A percentile compares a stretch with the other conserved stretches of the same genome.
phyloP scores from a whole-genome alignment of 2,113 vertebrate species.

The Lasiurus borealis region DNA sequence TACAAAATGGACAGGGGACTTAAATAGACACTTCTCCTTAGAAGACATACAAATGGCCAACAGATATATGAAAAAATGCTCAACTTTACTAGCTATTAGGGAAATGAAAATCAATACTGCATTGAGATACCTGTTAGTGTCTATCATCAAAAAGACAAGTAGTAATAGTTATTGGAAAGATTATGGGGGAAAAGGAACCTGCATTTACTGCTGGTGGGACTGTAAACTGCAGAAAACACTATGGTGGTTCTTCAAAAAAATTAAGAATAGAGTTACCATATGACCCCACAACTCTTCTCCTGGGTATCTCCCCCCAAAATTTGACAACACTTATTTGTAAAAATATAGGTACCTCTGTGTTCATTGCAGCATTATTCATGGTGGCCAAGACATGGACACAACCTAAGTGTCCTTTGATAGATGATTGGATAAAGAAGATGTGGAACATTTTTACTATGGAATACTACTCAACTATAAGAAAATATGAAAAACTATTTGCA shows the following conservation, averaged over 20 bases:
- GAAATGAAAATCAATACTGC: not conserved
- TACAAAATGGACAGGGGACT: not conserved
- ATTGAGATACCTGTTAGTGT: not conserved
- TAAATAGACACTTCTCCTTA: not conserved
- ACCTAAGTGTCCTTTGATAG: not conserved
- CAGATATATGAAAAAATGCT: not conserved
- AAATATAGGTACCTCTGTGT: not conserved
- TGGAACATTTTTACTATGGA: not conserved
- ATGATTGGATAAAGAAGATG: not conserved
- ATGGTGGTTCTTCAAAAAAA: not conserved
- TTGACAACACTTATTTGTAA: not conserved
- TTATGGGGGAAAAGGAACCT: not conserved
- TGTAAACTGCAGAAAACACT: not conserved
- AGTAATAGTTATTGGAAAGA: not conserved
- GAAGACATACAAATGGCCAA: not conserved
- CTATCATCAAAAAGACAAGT: not conserved
- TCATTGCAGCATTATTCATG: not conserved
- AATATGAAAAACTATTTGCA: not conserved
- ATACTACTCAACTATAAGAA: not conserved
- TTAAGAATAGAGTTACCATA: not conserved
- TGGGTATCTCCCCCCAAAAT: not conserved
- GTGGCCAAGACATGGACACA: not conserved
- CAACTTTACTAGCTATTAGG: not conserved
- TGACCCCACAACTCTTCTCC: not conserved
- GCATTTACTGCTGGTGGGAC: not conserved